Evolutionary conservation across 2,888 invertebrate genomes (phyloP).

Genomic region (Chloroclystis v-ata): DNA sequence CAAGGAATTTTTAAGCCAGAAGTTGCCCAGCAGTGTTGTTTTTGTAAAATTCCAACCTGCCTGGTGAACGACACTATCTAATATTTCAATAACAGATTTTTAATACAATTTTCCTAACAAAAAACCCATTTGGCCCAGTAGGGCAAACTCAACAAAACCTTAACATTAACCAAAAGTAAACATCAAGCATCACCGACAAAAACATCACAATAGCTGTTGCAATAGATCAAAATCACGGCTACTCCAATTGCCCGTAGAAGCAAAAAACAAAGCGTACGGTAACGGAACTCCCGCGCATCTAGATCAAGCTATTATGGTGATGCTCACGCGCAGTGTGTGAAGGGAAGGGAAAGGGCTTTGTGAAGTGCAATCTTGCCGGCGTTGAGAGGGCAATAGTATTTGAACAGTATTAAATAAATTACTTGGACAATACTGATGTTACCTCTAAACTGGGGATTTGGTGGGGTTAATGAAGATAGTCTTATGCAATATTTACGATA

Average conservation of each 20-base stretch:
- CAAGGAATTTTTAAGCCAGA: too few species aligned
- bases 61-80: too few species aligned
- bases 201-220: conserved; percentile 10
- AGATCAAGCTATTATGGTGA: conserved; percentile 14
- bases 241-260: conserved; percentile 13
- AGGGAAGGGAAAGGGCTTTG: neutral
- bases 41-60: too few species aligned
- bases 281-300: conserved; percentile 22
- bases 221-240: conserved; percentile 4
- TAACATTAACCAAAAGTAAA: neutral
- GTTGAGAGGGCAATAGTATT: too few species aligned
- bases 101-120: too few species aligned
- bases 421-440: too few species aligned
- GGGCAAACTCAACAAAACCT: neutral
- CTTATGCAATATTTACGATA: too few species aligned
- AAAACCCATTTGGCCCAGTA: neutral
- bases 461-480: too few species aligned
- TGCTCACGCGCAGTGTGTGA: conserved; percentile 2
- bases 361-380: neutral
- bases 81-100: too few species aligned
- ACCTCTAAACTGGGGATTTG: too few species aligned
- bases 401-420: too few species aligned
- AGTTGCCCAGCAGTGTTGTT: too few species aligned
- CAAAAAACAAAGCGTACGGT: conserved; percentile 17
- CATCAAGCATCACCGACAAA: conserved; percentile 4